phyloP scores from a whole-genome alignment of 1,140 invertebrate genomes.

The Uloborus diversus region DNA sequence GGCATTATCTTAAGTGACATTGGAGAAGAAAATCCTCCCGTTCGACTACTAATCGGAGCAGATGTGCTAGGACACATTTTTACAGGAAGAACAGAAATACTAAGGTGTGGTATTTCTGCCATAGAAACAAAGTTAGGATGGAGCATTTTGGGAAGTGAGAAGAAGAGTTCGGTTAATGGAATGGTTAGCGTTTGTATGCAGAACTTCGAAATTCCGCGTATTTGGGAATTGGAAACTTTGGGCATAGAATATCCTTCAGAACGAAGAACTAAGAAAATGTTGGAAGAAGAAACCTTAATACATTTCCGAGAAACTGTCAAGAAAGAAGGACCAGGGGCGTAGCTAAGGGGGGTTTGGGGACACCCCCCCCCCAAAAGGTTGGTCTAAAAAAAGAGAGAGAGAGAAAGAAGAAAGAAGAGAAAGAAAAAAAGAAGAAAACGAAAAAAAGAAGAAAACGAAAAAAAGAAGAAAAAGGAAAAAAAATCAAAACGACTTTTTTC shows the following conservation, averaged over 20 bases:
- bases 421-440: no score
- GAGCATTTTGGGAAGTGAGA: slow-evolving; percentile 18
- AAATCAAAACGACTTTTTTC: no score
- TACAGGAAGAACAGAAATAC: slow-evolving; percentile 14
- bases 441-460: no score
- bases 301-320: slow-evolving; percentile 10
- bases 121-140: slow-evolving; percentile 14
- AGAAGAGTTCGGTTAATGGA: background rate
- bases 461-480: no score
- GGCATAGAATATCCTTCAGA: background rate
- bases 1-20: slow-evolving; percentile 13
- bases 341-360: no score
- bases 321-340: no score
- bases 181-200: slow-evolving; percentile 12
- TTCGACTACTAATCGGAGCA: slow-evolving; percentile 30
- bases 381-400: no score
- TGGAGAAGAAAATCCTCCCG: slow-evolving; percentile 1
- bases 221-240: slow-evolving; percentile 17
- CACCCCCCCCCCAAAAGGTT: no score
- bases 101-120: slow-evolving; percentile 3
- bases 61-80: slow-evolving; percentile 31
- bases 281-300: slow-evolving; percentile 12
- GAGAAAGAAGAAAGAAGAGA: no score
- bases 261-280: background rate
- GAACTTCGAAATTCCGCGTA: background rate